Conservation (phyloP, 2,888 invertebrate genomes). For the Eupithecia tripunctaria region DNA sequence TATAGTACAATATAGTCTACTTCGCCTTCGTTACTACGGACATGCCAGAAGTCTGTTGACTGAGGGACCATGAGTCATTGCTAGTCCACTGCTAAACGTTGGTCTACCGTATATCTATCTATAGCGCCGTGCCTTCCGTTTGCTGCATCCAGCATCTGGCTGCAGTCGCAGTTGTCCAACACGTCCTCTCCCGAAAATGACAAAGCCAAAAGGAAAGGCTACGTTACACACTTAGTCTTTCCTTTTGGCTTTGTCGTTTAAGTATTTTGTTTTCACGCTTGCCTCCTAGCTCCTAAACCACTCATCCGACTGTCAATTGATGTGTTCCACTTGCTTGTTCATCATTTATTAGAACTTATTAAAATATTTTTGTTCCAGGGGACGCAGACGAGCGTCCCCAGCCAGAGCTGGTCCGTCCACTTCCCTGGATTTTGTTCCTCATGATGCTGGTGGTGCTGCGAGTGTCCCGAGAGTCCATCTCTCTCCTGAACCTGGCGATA, state of each 20-base stretch:
- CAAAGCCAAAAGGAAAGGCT: background rate
- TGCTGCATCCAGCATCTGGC: background rate
- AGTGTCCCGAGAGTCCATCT: conserved; percentile 71
- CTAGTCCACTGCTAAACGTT: background rate
- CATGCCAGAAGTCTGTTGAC: too few relatives aligned
- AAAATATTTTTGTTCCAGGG: conserved; percentile 60
- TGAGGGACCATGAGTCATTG: background rate
- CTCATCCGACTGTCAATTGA: background rate
- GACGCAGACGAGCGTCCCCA: conserved; percentile 80
- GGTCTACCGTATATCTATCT: background rate
- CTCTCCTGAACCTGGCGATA: conserved; percentile 72
- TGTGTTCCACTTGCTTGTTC: background rate
- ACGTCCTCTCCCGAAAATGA: background rate
- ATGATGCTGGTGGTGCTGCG: conserved; percentile 76
- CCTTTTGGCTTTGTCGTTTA: too few relatives aligned
- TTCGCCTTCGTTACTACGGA: too few relatives aligned
- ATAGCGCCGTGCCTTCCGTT: background rate
- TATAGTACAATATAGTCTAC: too few relatives aligned
- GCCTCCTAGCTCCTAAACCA: background rate
- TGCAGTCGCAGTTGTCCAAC: background rate
- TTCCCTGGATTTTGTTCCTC: conserved; percentile 85
- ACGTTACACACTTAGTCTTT: too few relatives aligned
- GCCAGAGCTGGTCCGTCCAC: conserved; percentile 81
- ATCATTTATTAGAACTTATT: background rate
- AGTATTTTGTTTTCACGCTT: too few relatives aligned